These are phyloP conservation scores for cattle (Bos taurus) DNA, from an alignment of 2,113 vertebrate genomes.

Conservation along the genomic window DNA sequence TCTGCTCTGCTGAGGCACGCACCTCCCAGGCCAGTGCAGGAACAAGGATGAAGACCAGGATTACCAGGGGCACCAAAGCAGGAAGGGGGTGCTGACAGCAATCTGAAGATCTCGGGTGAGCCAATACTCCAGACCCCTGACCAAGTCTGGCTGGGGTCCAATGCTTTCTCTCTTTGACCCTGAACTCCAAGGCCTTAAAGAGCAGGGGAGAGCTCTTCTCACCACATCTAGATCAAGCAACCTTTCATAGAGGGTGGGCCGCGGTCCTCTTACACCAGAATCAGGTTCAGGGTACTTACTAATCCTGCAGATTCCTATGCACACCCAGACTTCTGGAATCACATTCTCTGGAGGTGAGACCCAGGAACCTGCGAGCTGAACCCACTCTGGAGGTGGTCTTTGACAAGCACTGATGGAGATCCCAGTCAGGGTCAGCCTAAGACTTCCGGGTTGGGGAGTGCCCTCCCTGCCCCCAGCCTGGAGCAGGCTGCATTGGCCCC, in stretches of 20 bases:
- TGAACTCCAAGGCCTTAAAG: not conserved
- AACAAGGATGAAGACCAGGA: not conserved
- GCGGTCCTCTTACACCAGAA: not conserved
- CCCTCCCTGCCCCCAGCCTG: fast-evolving
- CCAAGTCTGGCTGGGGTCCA: not conserved
- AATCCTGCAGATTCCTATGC: not conserved
- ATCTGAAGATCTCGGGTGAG: not conserved
- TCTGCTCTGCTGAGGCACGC: not conserved
- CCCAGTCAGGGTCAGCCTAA: too few species aligned
- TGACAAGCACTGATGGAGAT: not conserved
- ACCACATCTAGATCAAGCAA: not conserved
- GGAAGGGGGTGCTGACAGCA: not conserved
- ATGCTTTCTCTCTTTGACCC: not conserved
- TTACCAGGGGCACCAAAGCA: not conserved
- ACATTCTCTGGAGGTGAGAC: not conserved
- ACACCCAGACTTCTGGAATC: not conserved
- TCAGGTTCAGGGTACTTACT: not conserved
- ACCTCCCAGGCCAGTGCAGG: not conserved
- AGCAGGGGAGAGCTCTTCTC: not conserved
- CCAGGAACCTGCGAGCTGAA: not conserved
- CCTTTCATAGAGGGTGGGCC: not conserved
- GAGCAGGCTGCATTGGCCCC: not conserved
- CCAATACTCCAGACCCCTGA: not conserved
- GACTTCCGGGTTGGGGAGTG: not conserved
- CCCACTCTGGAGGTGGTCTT: not conserved